These are phyloP conservation scores for Mythimna ferrago DNA, from an alignment of 2,888 invertebrate genomes.

Conservation along the genomic window DNA sequence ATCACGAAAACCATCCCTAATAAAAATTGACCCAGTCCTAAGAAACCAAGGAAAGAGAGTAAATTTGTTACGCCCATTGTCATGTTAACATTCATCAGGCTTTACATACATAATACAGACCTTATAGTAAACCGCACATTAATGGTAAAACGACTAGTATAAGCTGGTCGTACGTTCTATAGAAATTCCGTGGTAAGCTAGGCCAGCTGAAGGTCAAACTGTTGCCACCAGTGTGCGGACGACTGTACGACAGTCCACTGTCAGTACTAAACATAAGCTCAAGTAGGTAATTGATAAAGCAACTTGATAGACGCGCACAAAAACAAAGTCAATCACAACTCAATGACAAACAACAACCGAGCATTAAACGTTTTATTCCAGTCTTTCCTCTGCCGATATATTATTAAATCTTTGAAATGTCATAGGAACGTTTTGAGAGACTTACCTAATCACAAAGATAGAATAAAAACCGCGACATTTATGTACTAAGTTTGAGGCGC, in stretches of 20 bases:
- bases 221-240: background rate
- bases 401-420: slow-evolving; percentile 43
- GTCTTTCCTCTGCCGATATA: slow-evolving; percentile 58
- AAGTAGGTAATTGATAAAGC: slow-evolving; percentile 17
- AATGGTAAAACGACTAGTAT: background rate
- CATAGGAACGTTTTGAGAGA: slow-evolving; percentile 44
- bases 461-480: slow-evolving; percentile 27
- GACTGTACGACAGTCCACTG: background rate
- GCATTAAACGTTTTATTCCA: slow-evolving; percentile 41
- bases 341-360: slow-evolving; percentile 17
- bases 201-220: background rate
- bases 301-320: slow-evolving; percentile 26
- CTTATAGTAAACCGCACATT: too few relatives aligned
- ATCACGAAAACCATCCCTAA: background rate
- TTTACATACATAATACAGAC: slow-evolving; percentile 11
- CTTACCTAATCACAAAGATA: slow-evolving; percentile 40
- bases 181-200: background rate
- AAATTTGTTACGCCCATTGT: slow-evolving; percentile 19
- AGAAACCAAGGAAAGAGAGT: slow-evolving; percentile 6
- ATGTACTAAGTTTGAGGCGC: slow-evolving; percentile 28
- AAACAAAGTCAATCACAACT: slow-evolving; percentile 28
- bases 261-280: background rate
- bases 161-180: background rate
- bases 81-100: slow-evolving; percentile 1
- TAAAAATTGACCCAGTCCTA: slow-evolving; percentile 28